phyloP scores from a whole-genome alignment of 2,797 vertebrate species.

The Sternotherus odoratus region DNA sequence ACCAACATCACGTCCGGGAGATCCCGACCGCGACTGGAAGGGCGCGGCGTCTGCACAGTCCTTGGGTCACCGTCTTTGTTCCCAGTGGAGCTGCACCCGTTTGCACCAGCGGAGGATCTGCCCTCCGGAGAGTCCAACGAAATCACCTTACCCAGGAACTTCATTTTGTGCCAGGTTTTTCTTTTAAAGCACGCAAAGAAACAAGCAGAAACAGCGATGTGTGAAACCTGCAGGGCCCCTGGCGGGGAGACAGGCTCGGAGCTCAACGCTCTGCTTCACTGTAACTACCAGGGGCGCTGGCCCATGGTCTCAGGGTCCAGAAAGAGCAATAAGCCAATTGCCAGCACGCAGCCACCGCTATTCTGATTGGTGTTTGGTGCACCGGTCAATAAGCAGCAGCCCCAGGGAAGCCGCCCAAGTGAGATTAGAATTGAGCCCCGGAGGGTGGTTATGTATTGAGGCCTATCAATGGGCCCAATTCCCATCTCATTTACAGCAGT shows the following conservation, averaged over 20 bases:
- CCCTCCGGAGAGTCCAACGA: neutral
- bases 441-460: neutral
- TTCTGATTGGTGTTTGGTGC: neutral
- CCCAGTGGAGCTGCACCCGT: too few species aligned
- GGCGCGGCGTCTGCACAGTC: neutral
- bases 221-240: neutral
- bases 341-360: neutral
- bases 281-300: neutral
- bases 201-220: neutral
- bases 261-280: neutral
- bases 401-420: neutral
- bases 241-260: neutral
- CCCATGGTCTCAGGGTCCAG: neutral
- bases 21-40: too few species aligned
- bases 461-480: neutral
- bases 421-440: neutral
- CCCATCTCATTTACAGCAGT: neutral
- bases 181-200: neutral
- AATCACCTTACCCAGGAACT: neutral
- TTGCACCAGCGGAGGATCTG: neutral
- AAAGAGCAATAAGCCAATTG: neutral
- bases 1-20: too few species aligned
- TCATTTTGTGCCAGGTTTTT: neutral
- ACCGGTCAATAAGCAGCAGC: neutral
- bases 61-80: neutral